Percentiles rank a stretch among this genome's conserved stretches.
Conservation (phyloP, 2,888 invertebrate species). For the Diadegma fenestrale region DNA sequence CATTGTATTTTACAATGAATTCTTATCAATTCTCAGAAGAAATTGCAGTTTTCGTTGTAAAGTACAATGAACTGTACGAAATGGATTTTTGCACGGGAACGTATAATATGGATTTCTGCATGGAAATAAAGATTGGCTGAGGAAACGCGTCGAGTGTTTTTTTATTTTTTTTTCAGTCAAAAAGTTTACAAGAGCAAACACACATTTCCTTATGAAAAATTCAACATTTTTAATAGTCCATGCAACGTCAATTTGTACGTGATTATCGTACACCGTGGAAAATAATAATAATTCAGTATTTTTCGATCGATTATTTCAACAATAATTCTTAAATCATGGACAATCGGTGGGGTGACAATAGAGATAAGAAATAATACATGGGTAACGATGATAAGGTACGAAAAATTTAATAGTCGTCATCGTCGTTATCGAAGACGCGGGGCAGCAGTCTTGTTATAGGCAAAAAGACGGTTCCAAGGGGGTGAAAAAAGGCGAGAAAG, state of each 20-base stretch:
- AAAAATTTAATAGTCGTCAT: slow-evolving; percentile 57
- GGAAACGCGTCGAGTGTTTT: not conserved
- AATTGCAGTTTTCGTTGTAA: too few relatives aligned
- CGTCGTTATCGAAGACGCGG: slow-evolving; percentile 21
- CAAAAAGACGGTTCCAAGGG: slow-evolving; percentile 60
- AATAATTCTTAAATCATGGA: slow-evolving; percentile 44
- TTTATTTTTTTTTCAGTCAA: slow-evolving; percentile 4
- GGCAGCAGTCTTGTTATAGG: slow-evolving; percentile 67
- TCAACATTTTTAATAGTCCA: slow-evolving; percentile 33
- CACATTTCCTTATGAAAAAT: slow-evolving; percentile 18
- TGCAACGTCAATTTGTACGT: slow-evolving; percentile 11
- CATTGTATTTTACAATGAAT: too few relatives aligned
- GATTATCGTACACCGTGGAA: not conserved
- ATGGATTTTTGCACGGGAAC: not conserved
- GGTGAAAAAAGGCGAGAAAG: slow-evolving; percentile 41
- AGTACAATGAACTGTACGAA: too few relatives aligned
- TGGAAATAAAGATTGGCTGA: not conserved
- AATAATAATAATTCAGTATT: slow-evolving; percentile 31
- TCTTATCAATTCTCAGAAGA: too few relatives aligned
- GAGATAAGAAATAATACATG: slow-evolving; percentile 35
- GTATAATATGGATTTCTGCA: too few relatives aligned
- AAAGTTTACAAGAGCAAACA: slow-evolving; percentile 44
- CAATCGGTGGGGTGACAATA: slow-evolving; percentile 34
- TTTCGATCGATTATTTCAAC: slow-evolving; percentile 35
- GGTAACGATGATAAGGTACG: slow-evolving; percentile 31